Evolutionary conservation across 1,140 invertebrate species (phyloP).

Genomic region (Diabrotica undecimpunctata): DNA sequence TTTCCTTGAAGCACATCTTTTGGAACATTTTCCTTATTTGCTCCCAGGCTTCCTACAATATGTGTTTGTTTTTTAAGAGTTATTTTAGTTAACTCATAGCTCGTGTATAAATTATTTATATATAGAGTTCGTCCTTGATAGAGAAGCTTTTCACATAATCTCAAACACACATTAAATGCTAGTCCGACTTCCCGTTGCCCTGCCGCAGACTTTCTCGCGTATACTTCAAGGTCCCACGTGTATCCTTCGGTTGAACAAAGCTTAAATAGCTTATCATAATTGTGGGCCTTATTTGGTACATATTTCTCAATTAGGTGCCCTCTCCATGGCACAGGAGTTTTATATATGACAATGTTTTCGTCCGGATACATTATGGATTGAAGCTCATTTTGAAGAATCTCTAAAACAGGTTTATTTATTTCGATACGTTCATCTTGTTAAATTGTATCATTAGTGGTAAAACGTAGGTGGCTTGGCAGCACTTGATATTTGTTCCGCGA

Average conservation of each 20-base stretch:
- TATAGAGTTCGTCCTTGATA: neutral
- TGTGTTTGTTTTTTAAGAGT: neutral
- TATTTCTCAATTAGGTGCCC: neutral
- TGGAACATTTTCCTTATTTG: too few species aligned
- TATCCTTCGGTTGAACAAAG: neutral
- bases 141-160: neutral
- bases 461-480: neutral
- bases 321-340: too few species aligned
- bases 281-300: neutral
- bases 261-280: neutral
- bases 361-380: neutral
- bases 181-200: neutral
- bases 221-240: neutral
- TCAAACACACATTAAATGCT: neutral
- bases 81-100: neutral
- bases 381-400: neutral
- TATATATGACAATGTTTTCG: neutral
- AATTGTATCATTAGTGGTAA: neutral
- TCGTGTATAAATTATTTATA: neutral
- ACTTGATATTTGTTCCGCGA: neutral
- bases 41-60: too few species aligned
- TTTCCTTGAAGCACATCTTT: too few species aligned
- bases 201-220: neutral
- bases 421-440: neutral
- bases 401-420: neutral